These are phyloP conservation scores for Nemotelus pantherinus DNA, from an alignment of 2,888 invertebrate species.

Conservation along the genomic window DNA sequence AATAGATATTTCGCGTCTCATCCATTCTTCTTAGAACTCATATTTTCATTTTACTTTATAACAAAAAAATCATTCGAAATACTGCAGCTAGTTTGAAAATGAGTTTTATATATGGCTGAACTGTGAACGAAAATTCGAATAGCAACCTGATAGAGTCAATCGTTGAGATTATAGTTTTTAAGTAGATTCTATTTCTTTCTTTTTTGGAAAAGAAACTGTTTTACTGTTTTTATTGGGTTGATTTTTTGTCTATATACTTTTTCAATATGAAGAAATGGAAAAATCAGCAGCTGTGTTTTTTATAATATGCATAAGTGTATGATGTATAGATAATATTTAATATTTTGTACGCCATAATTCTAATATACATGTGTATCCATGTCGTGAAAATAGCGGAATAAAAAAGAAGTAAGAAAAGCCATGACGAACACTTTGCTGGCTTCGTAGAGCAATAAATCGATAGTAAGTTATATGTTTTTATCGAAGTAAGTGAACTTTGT, in stretches of 20 bases:
- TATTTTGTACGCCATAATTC: slow-evolving; percentile 37
- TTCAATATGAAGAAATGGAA: background rate
- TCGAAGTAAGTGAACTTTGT: too few species aligned
- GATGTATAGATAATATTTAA: slow-evolving; percentile 36
- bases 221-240: slow-evolving; percentile 1
- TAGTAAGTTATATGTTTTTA: too few species aligned
- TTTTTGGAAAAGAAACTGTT: background rate
- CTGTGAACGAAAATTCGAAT: background rate
- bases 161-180: slow-evolving; percentile 39
- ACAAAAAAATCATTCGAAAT: too few species aligned
- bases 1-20: slow-evolving; percentile 12
- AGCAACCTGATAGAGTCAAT: slow-evolving; percentile 17
- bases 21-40: background rate
- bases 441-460: too few species aligned
- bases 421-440: background rate
- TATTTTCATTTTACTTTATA: background rate
- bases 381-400: background rate
- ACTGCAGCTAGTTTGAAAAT: too few species aligned
- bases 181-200: background rate
- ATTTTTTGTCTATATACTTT: background rate
- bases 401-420: background rate
- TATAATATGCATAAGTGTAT: slow-evolving; percentile 17
- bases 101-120: too few species aligned
- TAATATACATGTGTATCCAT: slow-evolving; percentile 16
- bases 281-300: slow-evolving; percentile 34